Base-by-base conservation (phyloP, 2,113 vertebrate species). In the Lepus europaeus region DNA sequence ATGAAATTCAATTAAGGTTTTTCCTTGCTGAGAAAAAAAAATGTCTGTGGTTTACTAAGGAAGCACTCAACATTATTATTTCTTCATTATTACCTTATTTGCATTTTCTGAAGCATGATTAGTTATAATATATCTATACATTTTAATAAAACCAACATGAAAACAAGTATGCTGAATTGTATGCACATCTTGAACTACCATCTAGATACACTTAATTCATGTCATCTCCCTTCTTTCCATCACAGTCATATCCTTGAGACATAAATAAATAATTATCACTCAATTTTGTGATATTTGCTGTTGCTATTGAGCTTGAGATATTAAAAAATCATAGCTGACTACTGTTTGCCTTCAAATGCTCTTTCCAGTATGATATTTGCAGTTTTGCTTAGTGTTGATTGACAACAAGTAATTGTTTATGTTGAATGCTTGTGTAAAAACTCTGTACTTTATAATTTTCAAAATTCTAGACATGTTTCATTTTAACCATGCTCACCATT, bases 81-180 rank as follows among this genome's bases (percentile, higher is more conserved):
- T 84, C 53, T 91, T 89, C 91, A 45, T 29, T 70, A 36, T 74
- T 66, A 19, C 5, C 19, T 91, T 76, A 66, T 82, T 86, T 96
- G 22, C 6, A 70, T 66, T 95, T 79, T 90, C 33, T 80, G 33
- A 73, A 22, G 36, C 25, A 85, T 53, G 13, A 79, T 84, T 88
- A 85, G 20, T 90, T 94, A 80, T 39, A 66, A 56, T 63, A 17
- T 61, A 63, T 33, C 8, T 56, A 6, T n/a, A 61, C 36, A 29
- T 63, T 88, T 88, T 90, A 72, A 66, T 31, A 70, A 83, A 92
- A 59, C 2, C 3, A 69, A 72, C 8, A 39, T 87, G 63, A 92
- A 97, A 94, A 88, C 86, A 78, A 90, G 27, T 76, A 33, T 72
- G 33, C 27, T 96, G 63, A 73, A 72, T 90, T 76, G 85, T 31